Percentiles rank a stretch among this genome's conserved stretches.
These are phyloP conservation scores for Corythucha ciliata DNA, from an alignment of 2,888 invertebrate genomes.

Conservation along the genomic window DNA sequence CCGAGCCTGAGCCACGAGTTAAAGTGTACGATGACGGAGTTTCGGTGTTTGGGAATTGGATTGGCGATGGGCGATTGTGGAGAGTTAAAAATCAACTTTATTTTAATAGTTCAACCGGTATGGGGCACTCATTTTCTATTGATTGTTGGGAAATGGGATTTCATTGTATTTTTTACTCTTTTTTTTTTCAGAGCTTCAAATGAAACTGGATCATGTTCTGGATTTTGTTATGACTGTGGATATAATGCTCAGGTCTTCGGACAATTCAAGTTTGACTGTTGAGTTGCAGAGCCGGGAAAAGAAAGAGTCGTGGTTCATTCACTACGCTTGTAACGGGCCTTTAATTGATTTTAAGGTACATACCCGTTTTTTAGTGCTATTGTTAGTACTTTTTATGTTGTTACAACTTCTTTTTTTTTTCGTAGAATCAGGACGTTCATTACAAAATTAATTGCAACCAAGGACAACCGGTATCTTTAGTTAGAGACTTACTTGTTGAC, in stretches of 20 bases:
- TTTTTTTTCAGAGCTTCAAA: constrained; percentile 38
- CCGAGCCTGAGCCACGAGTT: constrained; percentile 68
- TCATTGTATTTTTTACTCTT: too few relatives aligned
- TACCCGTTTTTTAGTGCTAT: constrained; percentile 2
- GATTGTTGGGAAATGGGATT: too few relatives aligned
- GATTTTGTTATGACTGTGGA: constrained; percentile 71
- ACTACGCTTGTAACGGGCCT: constrained; percentile 32
- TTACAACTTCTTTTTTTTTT: constrained; percentile 15
- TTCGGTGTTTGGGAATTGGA: constrained; percentile 58
- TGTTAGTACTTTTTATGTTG: background rate
- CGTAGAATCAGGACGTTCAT: constrained; percentile 65
- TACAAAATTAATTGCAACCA: constrained; percentile 63
- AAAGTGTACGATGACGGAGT: constrained; percentile 69
- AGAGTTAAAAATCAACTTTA: too few relatives aligned
- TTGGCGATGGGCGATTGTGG: too few relatives aligned
- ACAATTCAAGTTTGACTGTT: constrained; percentile 74
- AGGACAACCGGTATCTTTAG: constrained; percentile 49
- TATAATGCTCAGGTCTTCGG: constrained; percentile 52
- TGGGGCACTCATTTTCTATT: too few relatives aligned
- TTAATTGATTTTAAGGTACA: constrained; percentile 31
- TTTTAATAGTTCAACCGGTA: too few relatives aligned
- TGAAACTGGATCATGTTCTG: constrained; percentile 57
- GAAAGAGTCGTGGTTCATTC: constrained; percentile 63
- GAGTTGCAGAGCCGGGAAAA: constrained; percentile 68
- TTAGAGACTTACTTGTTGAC: constrained; percentile 81